Percentiles rank a stretch among this genome's conserved stretches.
These are phyloP conservation scores for Meteorus colon DNA, from an alignment of 2,888 invertebrate genomes.

Conservation along the genomic window DNA sequence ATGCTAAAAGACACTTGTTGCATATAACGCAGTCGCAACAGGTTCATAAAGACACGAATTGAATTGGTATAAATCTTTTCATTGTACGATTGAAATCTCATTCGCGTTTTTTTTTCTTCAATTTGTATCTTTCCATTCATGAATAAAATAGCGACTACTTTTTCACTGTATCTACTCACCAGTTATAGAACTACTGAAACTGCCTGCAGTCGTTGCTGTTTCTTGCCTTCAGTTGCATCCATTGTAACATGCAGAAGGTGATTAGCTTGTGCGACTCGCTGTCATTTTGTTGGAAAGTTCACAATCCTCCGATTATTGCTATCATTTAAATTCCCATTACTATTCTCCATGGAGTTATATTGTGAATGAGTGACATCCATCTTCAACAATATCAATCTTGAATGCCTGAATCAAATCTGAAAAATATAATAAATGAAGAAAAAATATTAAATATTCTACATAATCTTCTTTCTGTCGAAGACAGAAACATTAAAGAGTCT, in stretches of 20 bases:
- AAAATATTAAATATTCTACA: no score
- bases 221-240: constrained; percentile 2
- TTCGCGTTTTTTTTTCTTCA: no score
- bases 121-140: no score
- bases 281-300: no score
- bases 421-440: not conserved
- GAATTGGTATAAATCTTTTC: not conserved
- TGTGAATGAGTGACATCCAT: constrained; percentile 40
- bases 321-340: not conserved
- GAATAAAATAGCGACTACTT: no score
- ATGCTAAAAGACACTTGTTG: not conserved
- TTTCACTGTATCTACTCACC: constrained; percentile 53
- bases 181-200: constrained; percentile 66
- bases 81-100: no score
- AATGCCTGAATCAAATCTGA: constrained; percentile 38
- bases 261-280: no score
- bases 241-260: no score
- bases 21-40: not conserved
- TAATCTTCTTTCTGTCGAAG: no score
- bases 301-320: not conserved
- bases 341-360: not conserved
- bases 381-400: constrained; percentile 28
- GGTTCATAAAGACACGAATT: not conserved
- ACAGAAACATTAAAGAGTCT: no score
- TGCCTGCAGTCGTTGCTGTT: constrained; percentile 6